Evolutionary conservation across 2,113 vertebrate species (phyloP).

Genomic region (Oryzias javanicus): DNA sequence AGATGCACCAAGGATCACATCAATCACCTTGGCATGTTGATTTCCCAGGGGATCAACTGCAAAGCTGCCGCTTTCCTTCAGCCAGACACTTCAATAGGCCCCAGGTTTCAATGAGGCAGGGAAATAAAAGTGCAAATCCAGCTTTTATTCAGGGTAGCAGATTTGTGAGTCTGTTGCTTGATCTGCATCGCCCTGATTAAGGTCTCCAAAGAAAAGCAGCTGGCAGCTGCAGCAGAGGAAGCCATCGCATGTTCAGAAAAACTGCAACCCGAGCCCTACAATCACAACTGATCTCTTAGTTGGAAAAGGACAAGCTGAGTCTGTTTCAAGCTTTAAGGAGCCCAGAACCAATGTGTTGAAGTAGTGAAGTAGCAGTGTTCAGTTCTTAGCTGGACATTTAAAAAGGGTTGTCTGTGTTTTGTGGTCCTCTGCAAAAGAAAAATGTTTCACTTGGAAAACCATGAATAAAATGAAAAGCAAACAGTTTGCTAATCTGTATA

Average conservation of each 20-base stretch:
- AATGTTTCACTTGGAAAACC: background rate
- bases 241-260: constrained; percentile 41
- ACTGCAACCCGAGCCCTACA: constrained; percentile 45
- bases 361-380: constrained; percentile 44
- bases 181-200: constrained; percentile 60
- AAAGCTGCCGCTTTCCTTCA: constrained; percentile 36
- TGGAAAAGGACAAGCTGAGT: constrained; percentile 33
- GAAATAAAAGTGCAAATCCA: constrained; percentile 69
- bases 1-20: constrained; percentile 46
- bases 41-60: constrained; percentile 39
- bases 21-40: constrained; percentile 52
- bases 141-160: constrained; percentile 63
- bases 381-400: constrained; percentile 16
- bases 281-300: constrained; percentile 58
- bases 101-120: constrained; percentile 63
- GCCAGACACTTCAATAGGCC: constrained; percentile 61
- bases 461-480: no score
- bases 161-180: constrained; percentile 64
- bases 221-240: constrained; percentile 61
- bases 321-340: constrained; percentile 38
- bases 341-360: constrained; percentile 44
- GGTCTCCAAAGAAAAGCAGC: constrained; percentile 63
- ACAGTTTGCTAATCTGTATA: no score
- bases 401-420: constrained; percentile 23
- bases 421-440: background rate